These are phyloP conservation scores for Pogona vitticeps DNA, from an alignment of 2,113 vertebrate species.

Conservation along the genomic window DNA sequence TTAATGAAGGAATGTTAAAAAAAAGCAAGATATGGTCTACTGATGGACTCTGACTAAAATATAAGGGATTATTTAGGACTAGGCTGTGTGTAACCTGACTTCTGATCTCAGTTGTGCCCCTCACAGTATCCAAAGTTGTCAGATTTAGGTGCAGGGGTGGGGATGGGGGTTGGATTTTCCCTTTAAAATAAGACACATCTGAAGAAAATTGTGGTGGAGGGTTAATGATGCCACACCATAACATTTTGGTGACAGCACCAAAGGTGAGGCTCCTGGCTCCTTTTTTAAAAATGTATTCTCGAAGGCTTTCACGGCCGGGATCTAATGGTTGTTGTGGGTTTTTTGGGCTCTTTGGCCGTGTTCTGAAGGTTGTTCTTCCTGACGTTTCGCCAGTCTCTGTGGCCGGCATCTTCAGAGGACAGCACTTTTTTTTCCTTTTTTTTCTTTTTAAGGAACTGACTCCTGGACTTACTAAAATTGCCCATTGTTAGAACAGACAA, in stretches of 20 bases:
- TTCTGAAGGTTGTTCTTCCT: too few relatives aligned
- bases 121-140: background rate
- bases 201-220: too few relatives aligned
- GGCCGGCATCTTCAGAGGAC: background rate
- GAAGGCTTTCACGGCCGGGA: too few relatives aligned
- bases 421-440: background rate
- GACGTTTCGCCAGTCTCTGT: too few relatives aligned
- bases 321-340: too few relatives aligned
- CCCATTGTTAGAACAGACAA: background rate
- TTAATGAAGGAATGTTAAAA: background rate
- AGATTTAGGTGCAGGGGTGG: background rate
- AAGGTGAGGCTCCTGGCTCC: too few relatives aligned
- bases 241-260: background rate
- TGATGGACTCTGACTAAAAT: background rate
- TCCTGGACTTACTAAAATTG: too few relatives aligned
- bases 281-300: too few relatives aligned
- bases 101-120: background rate
- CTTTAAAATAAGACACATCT: background rate
- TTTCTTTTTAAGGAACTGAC: too few relatives aligned
- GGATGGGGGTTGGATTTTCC: background rate
- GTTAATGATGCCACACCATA: background rate
- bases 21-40: background rate
- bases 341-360: too few relatives aligned
- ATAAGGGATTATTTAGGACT: background rate
- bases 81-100: background rate